phyloP scores from a whole-genome alignment of 2,888 invertebrate genomes.

The Sinodicranocentrus sp. region DNA sequence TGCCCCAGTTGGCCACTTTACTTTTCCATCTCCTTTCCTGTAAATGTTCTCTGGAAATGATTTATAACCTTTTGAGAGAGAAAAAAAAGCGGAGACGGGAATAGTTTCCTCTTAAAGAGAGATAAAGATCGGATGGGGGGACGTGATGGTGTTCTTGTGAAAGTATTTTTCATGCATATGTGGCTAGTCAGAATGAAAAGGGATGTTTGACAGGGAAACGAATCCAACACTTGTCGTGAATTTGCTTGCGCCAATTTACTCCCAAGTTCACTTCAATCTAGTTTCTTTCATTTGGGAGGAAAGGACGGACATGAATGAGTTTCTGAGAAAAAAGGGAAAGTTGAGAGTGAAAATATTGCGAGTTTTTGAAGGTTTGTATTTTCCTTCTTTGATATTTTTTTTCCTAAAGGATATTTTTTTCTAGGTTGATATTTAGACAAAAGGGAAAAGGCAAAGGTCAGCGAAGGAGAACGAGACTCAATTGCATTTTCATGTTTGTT shows the following conservation, averaged over 20 bases:
- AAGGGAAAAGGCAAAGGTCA: not conserved
- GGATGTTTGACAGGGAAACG: conserved; percentile 43
- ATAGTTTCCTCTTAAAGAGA: no score
- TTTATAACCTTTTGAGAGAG: conserved; percentile 35
- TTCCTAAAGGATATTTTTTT: no score
- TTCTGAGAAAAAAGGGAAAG: no score
- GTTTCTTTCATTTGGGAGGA: no score
- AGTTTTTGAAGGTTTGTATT: no score
- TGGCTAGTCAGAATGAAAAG: no score
- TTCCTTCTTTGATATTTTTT: no score
- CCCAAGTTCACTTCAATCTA: no score
- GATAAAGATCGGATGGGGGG: no score
- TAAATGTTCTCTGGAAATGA: conserved; percentile 57
- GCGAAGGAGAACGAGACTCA: not conserved
- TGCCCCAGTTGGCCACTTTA: conserved; percentile 63
- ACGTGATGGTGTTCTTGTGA: conserved; percentile 3
- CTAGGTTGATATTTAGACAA: no score
- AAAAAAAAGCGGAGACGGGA: not conserved
- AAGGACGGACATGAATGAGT: no score
- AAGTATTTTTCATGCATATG: not conserved
- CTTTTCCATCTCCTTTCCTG: conserved; percentile 50
- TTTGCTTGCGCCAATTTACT: conserved; percentile 11
- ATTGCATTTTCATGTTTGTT: conserved; percentile 8
- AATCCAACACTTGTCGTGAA: conserved; percentile 22
- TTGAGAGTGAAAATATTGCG: no score